Evolutionary conservation across 2,797 vertebrate species (phyloP).

Genomic region (Monodelphis domestica): DNA sequence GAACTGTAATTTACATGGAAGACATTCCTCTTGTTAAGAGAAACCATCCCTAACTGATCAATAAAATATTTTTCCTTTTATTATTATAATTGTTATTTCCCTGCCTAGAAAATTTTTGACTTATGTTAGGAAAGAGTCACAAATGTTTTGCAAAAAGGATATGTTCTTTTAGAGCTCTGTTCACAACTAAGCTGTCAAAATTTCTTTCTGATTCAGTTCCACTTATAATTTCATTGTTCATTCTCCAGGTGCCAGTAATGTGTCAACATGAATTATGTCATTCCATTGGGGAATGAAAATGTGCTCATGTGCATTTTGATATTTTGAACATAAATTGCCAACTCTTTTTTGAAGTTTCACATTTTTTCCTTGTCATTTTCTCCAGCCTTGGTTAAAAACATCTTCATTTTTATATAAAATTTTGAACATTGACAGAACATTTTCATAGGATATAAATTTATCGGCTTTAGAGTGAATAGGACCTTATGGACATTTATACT

Average conservation of each 20-base stretch:
- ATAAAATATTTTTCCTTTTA: neutral
- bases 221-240: conserved; percentile 7
- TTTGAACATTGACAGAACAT: neutral
- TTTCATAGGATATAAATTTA: neutral
- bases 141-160: neutral
- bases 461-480: neutral
- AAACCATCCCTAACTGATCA: neutral
- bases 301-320: conserved; percentile 14
- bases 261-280: neutral
- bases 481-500: neutral
- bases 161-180: neutral
- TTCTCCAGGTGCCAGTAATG: neutral
- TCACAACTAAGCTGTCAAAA: neutral
- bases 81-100: neutral
- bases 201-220: neutral
- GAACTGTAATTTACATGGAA: neutral
- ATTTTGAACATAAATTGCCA: conserved; percentile 27
- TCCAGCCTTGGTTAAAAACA: neutral
- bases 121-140: neutral
- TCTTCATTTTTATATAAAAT: neutral
- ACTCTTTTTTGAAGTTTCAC: neutral
- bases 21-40: neutral
- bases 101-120: neutral
- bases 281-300: neutral
- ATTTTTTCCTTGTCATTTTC: neutral